Percentiles rank a stretch among this genome's conserved stretches.
These are phyloP conservation scores for Heliothis virescens DNA, from an alignment of 1,140 invertebrate species.

Conservation along the genomic window DNA sequence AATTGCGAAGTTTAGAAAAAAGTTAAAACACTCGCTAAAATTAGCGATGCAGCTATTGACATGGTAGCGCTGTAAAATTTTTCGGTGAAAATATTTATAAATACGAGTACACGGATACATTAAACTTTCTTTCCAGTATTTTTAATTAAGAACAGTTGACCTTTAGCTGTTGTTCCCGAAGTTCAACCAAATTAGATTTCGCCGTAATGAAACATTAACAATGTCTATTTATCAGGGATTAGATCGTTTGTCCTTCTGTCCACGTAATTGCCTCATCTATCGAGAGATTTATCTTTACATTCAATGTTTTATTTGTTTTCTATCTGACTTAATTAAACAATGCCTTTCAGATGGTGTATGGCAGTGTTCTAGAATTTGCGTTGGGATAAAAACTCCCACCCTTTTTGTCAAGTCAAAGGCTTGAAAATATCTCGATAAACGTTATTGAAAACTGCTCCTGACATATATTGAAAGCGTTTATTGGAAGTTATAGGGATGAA, in stretches of 20 bases:
- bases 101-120: neutral
- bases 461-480: neutral
- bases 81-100: no score
- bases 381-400: no score
- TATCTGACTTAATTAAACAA: neutral
- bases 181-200: slow-evolving; percentile 1
- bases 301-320: slow-evolving; percentile 13
- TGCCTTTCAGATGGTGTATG: neutral
- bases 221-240: slow-evolving; percentile 53
- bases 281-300: slow-evolving; percentile 46
- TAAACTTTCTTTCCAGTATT: neutral
- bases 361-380: no score
- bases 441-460: neutral
- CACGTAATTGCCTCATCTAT: slow-evolving; percentile 47
- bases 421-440: neutral
- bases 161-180: neutral
- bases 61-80: no score
- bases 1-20: no score
- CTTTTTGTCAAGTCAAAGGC: slow-evolving; percentile 1
- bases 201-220: slow-evolving; percentile 41
- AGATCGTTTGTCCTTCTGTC: slow-evolving; percentile 39
- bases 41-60: no score
- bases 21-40: no score
- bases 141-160: neutral
- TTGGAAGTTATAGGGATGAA: slow-evolving; percentile 14